A percentile compares a stretch with the other conserved stretches of the same genome.
phyloP scores from a whole-genome alignment of 2,113 vertebrate genomes.

The Leptodactylus fuscus region DNA sequence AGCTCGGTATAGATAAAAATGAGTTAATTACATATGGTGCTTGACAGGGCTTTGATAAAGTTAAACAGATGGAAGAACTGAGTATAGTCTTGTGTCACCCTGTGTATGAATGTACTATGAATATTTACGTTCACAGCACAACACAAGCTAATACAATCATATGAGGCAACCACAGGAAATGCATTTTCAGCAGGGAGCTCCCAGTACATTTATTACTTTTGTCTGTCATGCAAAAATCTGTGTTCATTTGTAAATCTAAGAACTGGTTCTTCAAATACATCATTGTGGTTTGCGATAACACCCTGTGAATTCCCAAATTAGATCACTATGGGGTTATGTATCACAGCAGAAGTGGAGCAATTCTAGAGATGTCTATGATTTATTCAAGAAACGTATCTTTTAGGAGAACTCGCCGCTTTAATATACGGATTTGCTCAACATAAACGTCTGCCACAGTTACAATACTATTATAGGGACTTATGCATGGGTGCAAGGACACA shows the following conservation, averaged over 20 bases:
- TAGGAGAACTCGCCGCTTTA: constrained; percentile 34
- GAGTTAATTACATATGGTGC: constrained; percentile 58
- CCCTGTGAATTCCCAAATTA: constrained; percentile 53
- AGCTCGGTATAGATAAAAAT: constrained; percentile 51
- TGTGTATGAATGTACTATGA: constrained; percentile 51
- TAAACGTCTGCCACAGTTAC: not conserved
- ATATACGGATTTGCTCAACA: not conserved
- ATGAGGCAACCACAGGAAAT: constrained; percentile 49
- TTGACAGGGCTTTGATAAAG: constrained; percentile 58
- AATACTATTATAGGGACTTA: not conserved
- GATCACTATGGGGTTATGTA: constrained; percentile 54
- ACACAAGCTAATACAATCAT: constrained; percentile 54
- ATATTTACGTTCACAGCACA: constrained; percentile 53
- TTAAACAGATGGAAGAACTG: constrained; percentile 52
- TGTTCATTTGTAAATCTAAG: constrained; percentile 56
- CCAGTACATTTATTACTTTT: constrained; percentile 50
- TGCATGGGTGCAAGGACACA: not conserved
- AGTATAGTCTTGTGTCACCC: constrained; percentile 51
- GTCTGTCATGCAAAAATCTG: constrained; percentile 56
- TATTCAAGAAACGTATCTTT: constrained; percentile 32
- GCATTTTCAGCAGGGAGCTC: constrained; percentile 49
- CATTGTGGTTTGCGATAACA: constrained; percentile 43
- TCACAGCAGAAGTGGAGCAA: constrained; percentile 52
- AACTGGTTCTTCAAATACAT: constrained; percentile 55
- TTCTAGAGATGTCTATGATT: constrained; percentile 34